Evolutionary conservation across 2,113 vertebrate species (phyloP).

Genomic region (Aleadryas rufinucha): DNA sequence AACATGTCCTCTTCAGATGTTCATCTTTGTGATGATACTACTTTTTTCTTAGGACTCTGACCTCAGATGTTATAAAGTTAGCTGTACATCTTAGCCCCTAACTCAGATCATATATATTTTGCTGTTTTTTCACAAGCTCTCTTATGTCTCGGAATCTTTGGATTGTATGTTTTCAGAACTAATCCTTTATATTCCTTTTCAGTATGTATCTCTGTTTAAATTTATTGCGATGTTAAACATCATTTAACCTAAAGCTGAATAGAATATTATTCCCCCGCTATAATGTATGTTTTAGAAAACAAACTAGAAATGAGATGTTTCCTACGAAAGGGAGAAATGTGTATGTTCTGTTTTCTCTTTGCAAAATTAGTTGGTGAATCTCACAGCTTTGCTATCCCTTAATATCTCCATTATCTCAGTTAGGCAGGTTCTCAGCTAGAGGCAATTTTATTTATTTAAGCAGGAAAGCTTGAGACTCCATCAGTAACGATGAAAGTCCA

Average conservation of each 20-base stretch:
- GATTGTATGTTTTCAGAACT: not conserved
- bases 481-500: not conserved
- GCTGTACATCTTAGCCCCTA: not conserved
- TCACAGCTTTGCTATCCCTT: not conserved
- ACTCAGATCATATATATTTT: not conserved
- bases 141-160: not conserved
- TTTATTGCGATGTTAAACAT: not conserved
- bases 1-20: not conserved
- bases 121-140: not conserved
- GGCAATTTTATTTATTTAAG: not conserved
- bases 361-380: not conserved
- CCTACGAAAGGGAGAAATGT: not conserved
- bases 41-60: not conserved
- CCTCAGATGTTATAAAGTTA: not conserved
- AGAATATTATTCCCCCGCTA: rapidly evolving
- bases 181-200: not conserved
- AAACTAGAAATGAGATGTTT: not conserved
- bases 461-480: not conserved
- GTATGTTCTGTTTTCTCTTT: not conserved
- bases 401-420: not conserved
- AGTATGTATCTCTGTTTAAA: not conserved
- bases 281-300: not conserved
- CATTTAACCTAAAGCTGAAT: not conserved
- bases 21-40: not conserved
- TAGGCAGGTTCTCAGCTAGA: not conserved